phyloP scores from a whole-genome alignment of 2,888 invertebrate genomes.

The Xestia rhomboidea region DNA sequence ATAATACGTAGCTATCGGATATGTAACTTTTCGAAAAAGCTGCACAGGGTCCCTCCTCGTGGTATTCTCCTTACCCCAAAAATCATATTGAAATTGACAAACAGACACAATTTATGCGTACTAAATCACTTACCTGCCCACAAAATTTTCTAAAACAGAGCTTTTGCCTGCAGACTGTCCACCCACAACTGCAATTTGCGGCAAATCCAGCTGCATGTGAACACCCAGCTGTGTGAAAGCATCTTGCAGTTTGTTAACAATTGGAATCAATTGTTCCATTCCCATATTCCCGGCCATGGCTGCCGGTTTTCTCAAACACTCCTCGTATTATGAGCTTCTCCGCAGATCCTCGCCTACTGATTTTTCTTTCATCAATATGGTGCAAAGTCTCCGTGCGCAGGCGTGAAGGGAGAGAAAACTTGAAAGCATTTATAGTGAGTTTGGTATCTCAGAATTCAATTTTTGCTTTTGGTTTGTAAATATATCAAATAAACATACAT shows the following conservation, averaged over 20 bases:
- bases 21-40: not conserved
- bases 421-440: slow-evolving; percentile 48
- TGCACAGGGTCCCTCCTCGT: not conserved
- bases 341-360: slow-evolving; percentile 88
- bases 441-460: not conserved
- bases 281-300: slow-evolving; percentile 94
- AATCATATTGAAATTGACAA: slow-evolving; percentile 2
- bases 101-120: slow-evolving; percentile 4
- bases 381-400: slow-evolving; percentile 79
- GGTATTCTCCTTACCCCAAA: slow-evolving; percentile 10
- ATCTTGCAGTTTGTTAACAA: slow-evolving; percentile 99
- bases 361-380: slow-evolving; percentile 89
- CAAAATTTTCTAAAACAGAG: slow-evolving; percentile 99
- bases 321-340: slow-evolving; percentile 86
- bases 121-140: slow-evolving; percentile 95
- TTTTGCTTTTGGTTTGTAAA: not conserved
- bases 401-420: slow-evolving; percentile 76
- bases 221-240: slow-evolving; percentile 99
- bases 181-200: slow-evolving; percentile 99
- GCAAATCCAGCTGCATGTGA: slow-evolving; percentile 99
- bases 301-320: slow-evolving; percentile 86
- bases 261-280: slow-evolving; percentile 99
- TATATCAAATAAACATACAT: not conserved
- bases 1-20: not conserved
- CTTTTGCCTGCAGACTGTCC: slow-evolving; percentile 99